Evolutionary conservation across 2,113 vertebrate genomes (phyloP), one percentile per base, ranked within the genome.

Genomic region (Canis aureus): DNA sequence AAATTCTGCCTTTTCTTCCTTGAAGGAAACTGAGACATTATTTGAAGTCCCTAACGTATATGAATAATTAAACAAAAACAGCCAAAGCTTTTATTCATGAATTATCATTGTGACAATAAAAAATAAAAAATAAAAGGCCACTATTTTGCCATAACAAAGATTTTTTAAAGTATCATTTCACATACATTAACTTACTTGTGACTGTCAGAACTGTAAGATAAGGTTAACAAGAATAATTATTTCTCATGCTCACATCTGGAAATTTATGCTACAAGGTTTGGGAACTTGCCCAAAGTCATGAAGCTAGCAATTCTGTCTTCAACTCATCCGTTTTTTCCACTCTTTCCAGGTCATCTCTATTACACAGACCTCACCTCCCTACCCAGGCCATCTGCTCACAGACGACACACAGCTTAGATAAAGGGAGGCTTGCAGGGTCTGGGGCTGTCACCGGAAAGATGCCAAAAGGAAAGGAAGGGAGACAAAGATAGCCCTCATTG

Each of bases 91-190:
- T 78, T 74, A 88, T 53, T 86, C 51, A 53, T 16, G 16, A 89
- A 89, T 69, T 55, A 57, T n/a, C 32, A 78, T 62, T 89, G 6
- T 78, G n/a, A 13, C 2, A 66, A 85, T 38, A 59, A 43, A 6
- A 43, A 43, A 43, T 43, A 43, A 76, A 23, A 93, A 76, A 27
- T 51, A 55, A 49, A 93, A 95, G 38, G 22, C 2, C 13, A 91
- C 62, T 76, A 86, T 80, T 93, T 96, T 95, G 64, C 11, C 38
- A 69, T 16, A 3, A 95, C 53, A 78, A 85, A 17, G 22, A 78
- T 53, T 43, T 64, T 64, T 64, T 79, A 91, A 92, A 59, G n/a
- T 2, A 94, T 29, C 62, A 96, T 66, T 92, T 88, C 83, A 84
- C 57, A 95, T 55, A 32, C 11, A 66, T 66, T 80, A 59, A 59